Evolutionary conservation across 2,113 vertebrate species (phyloP).

Genomic region (Gnathonemus echidnorhynchus): DNA sequence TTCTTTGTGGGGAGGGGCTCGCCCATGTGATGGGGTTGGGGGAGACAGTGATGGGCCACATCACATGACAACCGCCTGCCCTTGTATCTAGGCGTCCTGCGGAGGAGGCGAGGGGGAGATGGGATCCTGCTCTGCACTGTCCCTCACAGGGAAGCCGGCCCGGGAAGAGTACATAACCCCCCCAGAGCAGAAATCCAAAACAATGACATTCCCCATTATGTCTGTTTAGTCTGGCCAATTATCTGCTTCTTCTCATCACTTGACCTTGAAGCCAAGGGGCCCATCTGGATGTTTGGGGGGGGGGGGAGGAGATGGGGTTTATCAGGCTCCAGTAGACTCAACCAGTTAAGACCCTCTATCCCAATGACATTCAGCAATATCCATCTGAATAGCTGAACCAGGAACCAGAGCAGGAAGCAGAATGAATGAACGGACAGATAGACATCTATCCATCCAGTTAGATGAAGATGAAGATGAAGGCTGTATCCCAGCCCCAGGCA

Average conservation of each 20-base stretch:
- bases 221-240: slow-evolving; percentile 94
- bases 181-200: slow-evolving; percentile 82
- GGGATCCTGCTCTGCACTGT: slow-evolving; percentile 57
- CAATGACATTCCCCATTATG: slow-evolving; percentile 81
- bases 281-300: slow-evolving; percentile 55
- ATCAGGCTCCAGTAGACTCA: not conserved
- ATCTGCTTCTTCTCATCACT: slow-evolving; percentile 81
- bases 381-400: not conserved
- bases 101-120: slow-evolving; percentile 56
- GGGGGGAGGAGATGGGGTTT: not conserved
- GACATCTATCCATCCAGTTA: not conserved
- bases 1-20: not conserved
- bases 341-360: not conserved
- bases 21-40: not conserved
- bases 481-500: not conserved
- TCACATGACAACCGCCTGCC: slow-evolving; percentile 41
- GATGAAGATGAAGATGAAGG: not conserved
- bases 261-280: slow-evolving; percentile 74
- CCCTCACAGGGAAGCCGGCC: slow-evolving; percentile 44
- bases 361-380: not conserved
- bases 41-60: not conserved
- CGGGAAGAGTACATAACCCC: slow-evolving; percentile 78
- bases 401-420: not conserved
- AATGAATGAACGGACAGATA: not conserved
- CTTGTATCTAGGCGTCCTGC: slow-evolving; percentile 67